These are phyloP conservation scores for Leucophora obtusa DNA, from an alignment of 2,888 invertebrate species.

Conservation along the genomic window DNA sequence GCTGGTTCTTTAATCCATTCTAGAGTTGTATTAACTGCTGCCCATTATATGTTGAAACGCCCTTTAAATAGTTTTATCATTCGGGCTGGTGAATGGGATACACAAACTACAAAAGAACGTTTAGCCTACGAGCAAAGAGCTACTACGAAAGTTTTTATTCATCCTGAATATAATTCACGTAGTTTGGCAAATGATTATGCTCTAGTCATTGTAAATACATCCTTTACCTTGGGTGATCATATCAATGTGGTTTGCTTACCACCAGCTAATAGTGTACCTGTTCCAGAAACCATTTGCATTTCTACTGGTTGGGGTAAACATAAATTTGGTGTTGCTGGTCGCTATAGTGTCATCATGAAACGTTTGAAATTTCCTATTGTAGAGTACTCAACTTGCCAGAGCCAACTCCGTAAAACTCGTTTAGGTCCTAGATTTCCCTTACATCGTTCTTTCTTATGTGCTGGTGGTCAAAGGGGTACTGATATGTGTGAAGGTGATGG, in stretches of 20 bases:
- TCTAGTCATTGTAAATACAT: constrained; percentile 81
- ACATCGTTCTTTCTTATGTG: constrained; percentile 87
- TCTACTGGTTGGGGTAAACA: constrained; percentile 91
- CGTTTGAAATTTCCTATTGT: constrained; percentile 86
- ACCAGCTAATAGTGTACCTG: constrained; percentile 79
- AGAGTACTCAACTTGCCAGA: constrained; percentile 81
- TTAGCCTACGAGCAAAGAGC: constrained; percentile 83
- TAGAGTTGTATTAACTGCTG: constrained; percentile 87
- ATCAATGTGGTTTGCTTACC: constrained; percentile 88
- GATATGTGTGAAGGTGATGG: constrained; percentile 91
- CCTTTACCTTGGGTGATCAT: constrained; percentile 82
- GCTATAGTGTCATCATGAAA: constrained; percentile 86
- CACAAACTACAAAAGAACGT: constrained; percentile 86
- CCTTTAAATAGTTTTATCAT: constrained; percentile 79
- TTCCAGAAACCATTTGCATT: constrained; percentile 81
- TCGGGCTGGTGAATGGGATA: constrained; percentile 91
- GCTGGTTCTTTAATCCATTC: constrained; percentile 90
- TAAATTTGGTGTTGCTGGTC: constrained; percentile 83
- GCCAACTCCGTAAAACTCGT: constrained; percentile 82
- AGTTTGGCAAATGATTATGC: constrained; percentile 85
- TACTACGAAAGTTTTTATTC: constrained; percentile 76
- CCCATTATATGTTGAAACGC: constrained; percentile 84
- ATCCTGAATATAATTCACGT: constrained; percentile 81
- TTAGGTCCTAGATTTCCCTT: constrained; percentile 84
- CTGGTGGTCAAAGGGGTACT: constrained; percentile 86